Evolutionary conservation across 2,888 invertebrate species (phyloP), one percentile per base, ranked within the genome.

Genomic region (Microctonus brassicae): DNA sequence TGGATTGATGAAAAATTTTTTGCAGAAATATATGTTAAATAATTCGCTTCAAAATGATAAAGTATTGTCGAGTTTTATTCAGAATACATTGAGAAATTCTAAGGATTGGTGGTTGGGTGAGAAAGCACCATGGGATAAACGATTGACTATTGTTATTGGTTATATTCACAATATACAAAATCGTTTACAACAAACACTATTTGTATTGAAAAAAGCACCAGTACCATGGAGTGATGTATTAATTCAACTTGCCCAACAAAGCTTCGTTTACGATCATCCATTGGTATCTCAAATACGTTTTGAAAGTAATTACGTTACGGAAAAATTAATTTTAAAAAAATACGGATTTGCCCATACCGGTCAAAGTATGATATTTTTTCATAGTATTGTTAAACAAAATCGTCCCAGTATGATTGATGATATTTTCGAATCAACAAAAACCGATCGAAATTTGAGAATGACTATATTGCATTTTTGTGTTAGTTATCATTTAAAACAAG

Each of bases 241-340:
- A 29, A 24, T 73, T 7, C 75, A 74, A 26, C 74, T 88, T 10
- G 85, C 84, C 60, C 83, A 88, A 73, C 74, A 71, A 22, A 82
- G 81, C 63, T 79, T 80, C 22, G 77, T 75, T 24, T 76, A 84
- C 11, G 83, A 86, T 39, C 88, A 89, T 80, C 82, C 82, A 11
- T 75, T 88, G 39, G 85, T 86, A 6, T 73, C 78, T 22, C 78
- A 84, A 72, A 88, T 90, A 55, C 82, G 79, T 74, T 77, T 82
- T 22, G 84, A 88, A 72, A 79, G 86, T 47, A 86, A 86, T 64
- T 82, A 84, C 36, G 88, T 90, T 72, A 83, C 88, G 0, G 84
- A 86, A 58, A 88, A 88, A 77, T 78, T 88, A 20, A 84, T 90
- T 55, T 79, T 89, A 52, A 88, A 88, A 61, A 89, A 89, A 75